phyloP scores from a whole-genome alignment of 2,113 vertebrate genomes.

The Craseonycteris thonglongyai region DNA sequence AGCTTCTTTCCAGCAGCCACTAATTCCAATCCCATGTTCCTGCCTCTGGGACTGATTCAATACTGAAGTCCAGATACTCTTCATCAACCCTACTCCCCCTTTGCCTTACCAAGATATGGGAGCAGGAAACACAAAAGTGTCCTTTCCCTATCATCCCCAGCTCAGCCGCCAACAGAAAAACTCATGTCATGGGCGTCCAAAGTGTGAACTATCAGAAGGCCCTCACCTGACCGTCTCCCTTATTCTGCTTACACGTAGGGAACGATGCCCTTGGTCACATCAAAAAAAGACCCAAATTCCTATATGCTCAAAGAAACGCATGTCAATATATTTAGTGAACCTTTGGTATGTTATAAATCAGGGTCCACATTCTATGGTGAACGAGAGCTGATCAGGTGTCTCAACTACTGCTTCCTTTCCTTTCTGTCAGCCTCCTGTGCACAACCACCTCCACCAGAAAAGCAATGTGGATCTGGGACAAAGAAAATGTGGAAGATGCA shows the following conservation, averaged over 20 bases:
- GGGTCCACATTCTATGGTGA: neutral
- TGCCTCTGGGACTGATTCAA: neutral
- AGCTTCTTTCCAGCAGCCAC: neutral
- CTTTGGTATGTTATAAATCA: neutral
- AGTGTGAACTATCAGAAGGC: neutral
- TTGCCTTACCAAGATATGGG: neutral
- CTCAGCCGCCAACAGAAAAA: neutral
- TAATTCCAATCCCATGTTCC: neutral
- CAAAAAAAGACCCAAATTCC: neutral
- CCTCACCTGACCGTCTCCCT: neutral
- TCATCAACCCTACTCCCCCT: neutral
- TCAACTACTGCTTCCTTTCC: neutral
- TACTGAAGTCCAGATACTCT: neutral
- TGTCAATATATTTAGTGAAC: neutral
- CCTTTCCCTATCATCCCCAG: neutral
- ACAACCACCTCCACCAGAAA: neutral
- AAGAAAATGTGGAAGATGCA: neutral
- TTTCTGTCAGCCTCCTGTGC: neutral
- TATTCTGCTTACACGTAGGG: neutral
- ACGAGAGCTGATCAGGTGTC: neutral
- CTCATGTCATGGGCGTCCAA: neutral
- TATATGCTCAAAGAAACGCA: neutral
- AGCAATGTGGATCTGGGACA: rapidly evolving
- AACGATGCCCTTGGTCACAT: neutral
- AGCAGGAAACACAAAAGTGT: neutral